Evolutionary conservation across 2,888 invertebrate genomes (phyloP).

Genomic region (Strigamia crassipes): DNA sequence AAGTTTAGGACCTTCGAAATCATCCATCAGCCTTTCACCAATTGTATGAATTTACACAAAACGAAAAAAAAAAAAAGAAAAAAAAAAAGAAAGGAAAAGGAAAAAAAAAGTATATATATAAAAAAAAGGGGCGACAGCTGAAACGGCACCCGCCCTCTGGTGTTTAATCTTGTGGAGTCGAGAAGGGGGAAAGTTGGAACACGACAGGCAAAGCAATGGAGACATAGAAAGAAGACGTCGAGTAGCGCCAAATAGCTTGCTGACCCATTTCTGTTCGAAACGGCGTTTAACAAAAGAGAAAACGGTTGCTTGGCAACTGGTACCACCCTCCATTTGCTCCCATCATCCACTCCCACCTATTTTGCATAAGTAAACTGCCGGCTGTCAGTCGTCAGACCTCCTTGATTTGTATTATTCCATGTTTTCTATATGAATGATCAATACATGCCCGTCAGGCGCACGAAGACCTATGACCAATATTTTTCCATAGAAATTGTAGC

Average conservation of each 20-base stretch:
- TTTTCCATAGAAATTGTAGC: neutral
- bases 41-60: neutral
- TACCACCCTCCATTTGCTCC: constrained; percentile 7
- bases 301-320: constrained; percentile 20
- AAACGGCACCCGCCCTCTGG: neutral
- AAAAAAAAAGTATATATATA: neutral
- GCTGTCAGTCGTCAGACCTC: constrained; percentile 25
- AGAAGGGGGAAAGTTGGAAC: constrained; percentile 14
- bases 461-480: constrained; percentile 6
- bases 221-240: constrained; percentile 25
- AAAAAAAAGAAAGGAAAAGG: neutral
- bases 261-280: constrained; percentile 22
- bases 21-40: neutral
- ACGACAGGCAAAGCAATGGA: constrained; percentile 34
- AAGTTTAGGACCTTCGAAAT: neutral
- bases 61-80: neutral
- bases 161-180: constrained; percentile 27
- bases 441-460: neutral
- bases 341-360: constrained; percentile 26
- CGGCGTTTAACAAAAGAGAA: constrained; percentile 18
- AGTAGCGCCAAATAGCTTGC: constrained; percentile 22
- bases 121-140: neutral
- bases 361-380: constrained; percentile 24
- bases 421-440: constrained; percentile 14
- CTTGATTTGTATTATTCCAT: constrained; percentile 36